Base-by-base conservation (phyloP, 2,888 invertebrate genomes). In the Hetaerina titia region DNA sequence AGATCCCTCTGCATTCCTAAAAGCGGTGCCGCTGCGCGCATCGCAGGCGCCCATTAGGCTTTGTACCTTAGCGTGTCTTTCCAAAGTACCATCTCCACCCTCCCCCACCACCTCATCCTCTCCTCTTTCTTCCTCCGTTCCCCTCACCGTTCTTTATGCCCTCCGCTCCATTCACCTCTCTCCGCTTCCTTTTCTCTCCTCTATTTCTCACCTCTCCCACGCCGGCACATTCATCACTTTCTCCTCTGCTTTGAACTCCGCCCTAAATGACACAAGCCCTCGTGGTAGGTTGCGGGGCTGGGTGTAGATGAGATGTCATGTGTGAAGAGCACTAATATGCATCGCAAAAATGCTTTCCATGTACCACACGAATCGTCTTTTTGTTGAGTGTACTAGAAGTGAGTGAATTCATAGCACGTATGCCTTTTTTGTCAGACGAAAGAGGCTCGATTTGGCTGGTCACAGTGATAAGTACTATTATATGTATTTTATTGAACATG, bases 1-100 rank as follows among this genome's bases (percentile, higher is more conserved):
- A 92, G 92, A 92, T 92, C 92, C 92, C 92, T 92, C 92, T 92
- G 92, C 92, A 92, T 69, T 92, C 92, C 92, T 92, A 92, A 92
- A 92, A 92, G 92, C 64, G 92, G 64, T 56, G 69, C 74, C 74
- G 90, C 90, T 22, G 25, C 25, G 9, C 4, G 25, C 11, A 9
- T 22, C 22, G 92, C 56, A 69, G 69, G 69, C 92, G 63, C 92
- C 92, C 92, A 92, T 92, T 92, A 92, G 92, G 69, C 92, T 69
- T 92, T 92, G 64, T 92, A 69, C 69, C 69, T 60, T 69, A 22
- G 45, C 69, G 89, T 89, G 57, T 89, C 89, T n/a, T 31, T 58
- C 58, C 89, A 13, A 57, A 9, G 31, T 15, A 19, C 56, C 88
- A 5, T 31, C 22, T n/a, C 69, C 69, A n/a, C 57, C 8, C 57